Base-by-base conservation (phyloP, 1,140 invertebrate species). In the Megalonaias nervosa region DNA sequence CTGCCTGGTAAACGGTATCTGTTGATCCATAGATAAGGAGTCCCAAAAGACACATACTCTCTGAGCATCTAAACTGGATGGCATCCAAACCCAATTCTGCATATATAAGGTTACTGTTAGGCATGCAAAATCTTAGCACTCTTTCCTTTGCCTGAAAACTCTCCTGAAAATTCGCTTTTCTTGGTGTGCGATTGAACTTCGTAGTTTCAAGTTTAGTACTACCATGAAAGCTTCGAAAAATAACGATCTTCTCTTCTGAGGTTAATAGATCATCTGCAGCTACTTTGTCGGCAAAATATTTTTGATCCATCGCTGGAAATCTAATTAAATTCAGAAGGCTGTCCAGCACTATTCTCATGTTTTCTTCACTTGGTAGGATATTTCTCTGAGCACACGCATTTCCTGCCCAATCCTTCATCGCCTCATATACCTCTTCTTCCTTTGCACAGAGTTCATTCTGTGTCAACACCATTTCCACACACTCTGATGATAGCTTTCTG, bases 161-260 rank as follows among this genome's bases (percentile, higher is more conserved):
- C 0, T 4, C 6, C 11, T 38, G 38, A 48, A 6, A 48, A 6
- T 0, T 48, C 0, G 38, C 0, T 48, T 9, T 48, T 11, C 9
- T 48, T 0, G 38, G 6, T 0, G 4, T 11, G 6, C 9, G 6
- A 6, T 9, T 48, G 38, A 9, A 38, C 9, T 38, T 9, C 9
- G 2, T 38, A 38, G 4, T 38, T 0, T 38, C 5, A 38, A 38
- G 38, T 6, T 38, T 38, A 38, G 1, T 9, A 38, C 2, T 70
- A 3, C 76, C 71, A n/a, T 73, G 76, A 60, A 78, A 78, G 64
- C 73, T 73, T 60, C 74, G 76, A 64, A 78, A 73, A 21, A 78
- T 17, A 1, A 62, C 1, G 13, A 78, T 61, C 57, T 78, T 78
- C 60, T 78, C 76, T 3, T 56, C 16, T 19, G 61, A 58, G 5